These are phyloP conservation scores for Xyliphius kryptos DNA, from an alignment of 2,113 vertebrate genomes.

Conservation along the genomic window DNA sequence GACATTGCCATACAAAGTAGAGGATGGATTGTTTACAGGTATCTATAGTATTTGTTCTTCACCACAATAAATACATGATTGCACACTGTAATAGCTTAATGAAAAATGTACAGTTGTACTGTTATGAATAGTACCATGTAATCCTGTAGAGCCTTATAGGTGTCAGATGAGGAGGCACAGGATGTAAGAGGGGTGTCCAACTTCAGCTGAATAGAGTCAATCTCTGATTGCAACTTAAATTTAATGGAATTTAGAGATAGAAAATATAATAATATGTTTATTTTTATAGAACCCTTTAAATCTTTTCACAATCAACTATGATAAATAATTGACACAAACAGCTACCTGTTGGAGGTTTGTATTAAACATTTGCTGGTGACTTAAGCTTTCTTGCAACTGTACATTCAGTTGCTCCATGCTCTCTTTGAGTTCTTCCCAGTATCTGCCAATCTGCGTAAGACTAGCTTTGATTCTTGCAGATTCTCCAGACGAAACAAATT, in stretches of 20 bases:
- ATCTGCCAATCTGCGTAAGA: slow-evolving; percentile 79
- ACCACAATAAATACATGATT: no score
- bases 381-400: slow-evolving; percentile 69
- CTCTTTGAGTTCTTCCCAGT: slow-evolving; percentile 87
- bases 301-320: no score
- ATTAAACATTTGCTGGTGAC: slow-evolving; percentile 77
- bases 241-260: no score
- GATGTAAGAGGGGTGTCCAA: slow-evolving; percentile 66
- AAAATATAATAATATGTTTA: no score
- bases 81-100: no score
- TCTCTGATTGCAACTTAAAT: slow-evolving; percentile 69
- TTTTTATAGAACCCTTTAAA: no score
- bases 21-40: no score
- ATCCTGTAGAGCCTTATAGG: slow-evolving; percentile 76
- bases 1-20: no score
- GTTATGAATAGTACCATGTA: slow-evolving; percentile 79
- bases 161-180: slow-evolving; percentile 78
- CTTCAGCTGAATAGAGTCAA: slow-evolving; percentile 68
- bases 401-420: slow-evolving; percentile 70
- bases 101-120: no score
- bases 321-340: no score
- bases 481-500: slow-evolving; percentile 85
- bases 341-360: slow-evolving; percentile 74
- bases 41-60: no score
- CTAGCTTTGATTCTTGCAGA: slow-evolving; percentile 82